Evolutionary conservation across 2,888 invertebrate genomes (phyloP), one percentile per base, ranked within the genome.

Genomic region (Andrena marginata): DNA sequence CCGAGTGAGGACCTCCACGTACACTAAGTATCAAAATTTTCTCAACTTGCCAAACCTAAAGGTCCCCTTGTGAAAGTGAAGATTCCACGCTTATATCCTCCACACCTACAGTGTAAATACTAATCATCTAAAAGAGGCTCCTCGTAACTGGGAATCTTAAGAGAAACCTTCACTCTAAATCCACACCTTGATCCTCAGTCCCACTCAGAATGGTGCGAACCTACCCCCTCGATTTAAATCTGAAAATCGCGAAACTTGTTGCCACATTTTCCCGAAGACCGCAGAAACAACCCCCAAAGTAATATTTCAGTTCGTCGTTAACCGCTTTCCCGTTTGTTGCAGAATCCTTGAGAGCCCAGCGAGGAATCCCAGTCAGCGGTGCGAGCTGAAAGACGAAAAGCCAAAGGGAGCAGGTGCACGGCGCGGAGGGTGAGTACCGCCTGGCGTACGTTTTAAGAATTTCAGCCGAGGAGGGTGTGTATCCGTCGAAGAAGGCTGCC

Each of bases 391-490:
- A 48, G 59, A 70, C 1, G 42, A 26, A 16, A 54, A 75, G 54
- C 54, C 51, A 42, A 54, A 29, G 42, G 16, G 51, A 60, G 51
- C 62, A 69, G 62, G 65, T 64, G 83, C 68, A 67, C 65, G 23
- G 16, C 51, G 35, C 56, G 42, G 20, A 20, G 49, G 77, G 83
- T 82, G 54, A 83, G 83, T 69, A 56, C 23, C 29, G 54, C 77
- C 56, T 59, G 31, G 23, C 60, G 56, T 31, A 62, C 51, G 70
- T 69, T 71, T 76, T 62, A 68, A 82, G 35, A 64, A 74, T 76
- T 31, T n/a, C 26, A 20, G 13, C 62, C 10, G 4, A 3, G 72
- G 63, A 71, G 42, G 48, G 60, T 26, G 56, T 26, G 54, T 54
- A 67, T 42, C 29, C 26, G 20, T 35, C 51, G 65, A 23, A 29